Conservation (phyloP, 1,140 invertebrate species). For the Sarcophaga bullata region DNA sequence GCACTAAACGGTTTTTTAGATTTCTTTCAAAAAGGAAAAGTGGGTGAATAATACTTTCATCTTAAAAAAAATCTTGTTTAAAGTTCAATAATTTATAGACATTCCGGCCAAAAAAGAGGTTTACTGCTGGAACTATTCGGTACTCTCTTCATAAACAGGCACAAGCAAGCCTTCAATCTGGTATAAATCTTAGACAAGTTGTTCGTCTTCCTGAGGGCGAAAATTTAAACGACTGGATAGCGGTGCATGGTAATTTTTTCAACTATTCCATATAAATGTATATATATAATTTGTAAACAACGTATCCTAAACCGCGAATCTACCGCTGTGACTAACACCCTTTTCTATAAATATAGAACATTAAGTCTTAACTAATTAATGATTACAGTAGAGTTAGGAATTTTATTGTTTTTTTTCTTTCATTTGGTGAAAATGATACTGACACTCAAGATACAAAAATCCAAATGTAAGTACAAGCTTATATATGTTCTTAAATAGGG, state of each 20-base stretch:
- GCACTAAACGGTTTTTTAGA: conserved; percentile 78
- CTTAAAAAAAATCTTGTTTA: conserved; percentile 33
- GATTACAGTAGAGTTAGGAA: no score
- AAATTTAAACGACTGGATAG: conserved; percentile 93
- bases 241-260: conserved; percentile 83
- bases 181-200: conserved; percentile 87
- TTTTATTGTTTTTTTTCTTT: no score
- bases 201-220: conserved; percentile 89
- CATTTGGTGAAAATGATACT: no score
- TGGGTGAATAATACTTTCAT: conserved; percentile 52
- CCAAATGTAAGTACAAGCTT: no score
- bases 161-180: conserved; percentile 92
- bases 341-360: no score
- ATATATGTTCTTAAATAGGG: no score
- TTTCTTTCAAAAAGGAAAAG: conserved; percentile 86
- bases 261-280: neutral
- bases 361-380: no score
- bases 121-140: conserved; percentile 88
- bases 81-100: conserved; percentile 71
- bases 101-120: conserved; percentile 90
- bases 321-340: no score
- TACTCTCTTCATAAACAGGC: conserved; percentile 95
- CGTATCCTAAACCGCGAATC: no score
- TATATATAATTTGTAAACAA: no score
- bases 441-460: no score